A percentile compares a stretch with the other conserved stretches of the same genome.
Evolutionary conservation across 2,888 invertebrate species (phyloP).

Genomic region (Hanleya hanleyi): DNA sequence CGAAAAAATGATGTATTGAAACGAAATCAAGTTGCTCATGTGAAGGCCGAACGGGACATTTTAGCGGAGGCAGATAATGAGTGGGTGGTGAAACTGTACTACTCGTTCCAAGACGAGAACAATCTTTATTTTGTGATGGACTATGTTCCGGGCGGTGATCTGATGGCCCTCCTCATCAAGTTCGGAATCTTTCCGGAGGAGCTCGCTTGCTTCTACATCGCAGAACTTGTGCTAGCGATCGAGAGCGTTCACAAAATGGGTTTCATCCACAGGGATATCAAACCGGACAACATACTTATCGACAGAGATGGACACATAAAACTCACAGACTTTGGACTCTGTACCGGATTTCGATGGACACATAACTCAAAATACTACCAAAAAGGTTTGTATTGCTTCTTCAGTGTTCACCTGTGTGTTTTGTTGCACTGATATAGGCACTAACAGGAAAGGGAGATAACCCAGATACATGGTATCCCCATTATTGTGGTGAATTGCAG

Average conservation of each 20-base stretch:
- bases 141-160: constrained; percentile 99
- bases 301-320: constrained; percentile 99
- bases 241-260: constrained; percentile 99
- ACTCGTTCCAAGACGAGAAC: constrained; percentile 98
- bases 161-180: constrained; percentile 98
- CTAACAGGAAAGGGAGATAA: no score
- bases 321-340: constrained; percentile 98
- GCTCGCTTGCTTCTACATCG: constrained; percentile 77
- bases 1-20: constrained; percentile 97
- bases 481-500: no score
- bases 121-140: constrained; percentile 99
- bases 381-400: no score
- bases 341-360: constrained; percentile 99
- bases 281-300: constrained; percentile 99
- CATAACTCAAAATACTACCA: constrained; percentile 99
- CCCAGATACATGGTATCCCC: no score
- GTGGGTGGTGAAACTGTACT: constrained; percentile 99
- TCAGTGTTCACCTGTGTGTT: no score
- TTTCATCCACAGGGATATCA: constrained; percentile 95
- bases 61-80: constrained; percentile 99
- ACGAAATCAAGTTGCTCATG: constrained; percentile 98
- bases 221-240: constrained; percentile 98
- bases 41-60: constrained; percentile 99
- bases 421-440: no score
- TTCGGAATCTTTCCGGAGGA: constrained; percentile 90